phyloP scores from a whole-genome alignment of 2,888 invertebrate genomes.

The Gastrophysa polygoni region DNA sequence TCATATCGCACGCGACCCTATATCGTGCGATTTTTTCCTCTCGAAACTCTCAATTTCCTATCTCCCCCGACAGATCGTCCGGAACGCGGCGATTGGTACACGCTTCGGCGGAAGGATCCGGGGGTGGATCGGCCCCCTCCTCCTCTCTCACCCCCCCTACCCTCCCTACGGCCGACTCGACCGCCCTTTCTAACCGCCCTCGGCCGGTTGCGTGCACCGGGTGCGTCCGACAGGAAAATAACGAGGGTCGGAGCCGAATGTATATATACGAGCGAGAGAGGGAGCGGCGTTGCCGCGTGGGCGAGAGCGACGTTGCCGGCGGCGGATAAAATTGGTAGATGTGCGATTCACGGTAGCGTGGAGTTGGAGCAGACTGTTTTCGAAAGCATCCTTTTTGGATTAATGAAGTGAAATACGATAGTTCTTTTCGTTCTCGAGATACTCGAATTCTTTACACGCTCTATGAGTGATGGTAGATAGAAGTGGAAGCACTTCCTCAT shows the following conservation, averaged over 20 bases:
- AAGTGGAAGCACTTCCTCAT: too few species aligned
- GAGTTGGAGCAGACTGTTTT: too few species aligned
- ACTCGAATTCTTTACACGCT: too few species aligned
- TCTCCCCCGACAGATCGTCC: background rate
- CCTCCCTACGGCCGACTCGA: too few species aligned
- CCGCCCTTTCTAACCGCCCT: constrained; percentile 39
- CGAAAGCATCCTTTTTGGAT: too few species aligned
- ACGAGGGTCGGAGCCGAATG: constrained; percentile 46
- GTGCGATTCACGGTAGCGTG: too few species aligned
- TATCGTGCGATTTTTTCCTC: background rate
- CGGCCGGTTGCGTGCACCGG: constrained; percentile 50
- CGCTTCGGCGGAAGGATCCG: constrained; percentile 47
- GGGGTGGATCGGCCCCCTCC: constrained; percentile 34
- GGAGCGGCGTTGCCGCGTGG: constrained; percentile 39
- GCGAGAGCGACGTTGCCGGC: background rate
- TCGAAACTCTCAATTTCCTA: background rate
- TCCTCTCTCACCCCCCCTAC: constrained; percentile 23
- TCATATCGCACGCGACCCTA: too few species aligned
- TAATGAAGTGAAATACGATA: too few species aligned
- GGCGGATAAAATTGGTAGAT: background rate
- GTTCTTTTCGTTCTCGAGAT: too few species aligned
- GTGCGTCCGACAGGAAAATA: constrained; percentile 57
- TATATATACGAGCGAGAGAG: constrained; percentile 20
- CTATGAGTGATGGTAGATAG: too few species aligned
- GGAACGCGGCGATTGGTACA: constrained; percentile 37